These are phyloP conservation scores for Neostethus bicornis DNA, from an alignment of 2,797 vertebrate genomes.

Conservation along the genomic window DNA sequence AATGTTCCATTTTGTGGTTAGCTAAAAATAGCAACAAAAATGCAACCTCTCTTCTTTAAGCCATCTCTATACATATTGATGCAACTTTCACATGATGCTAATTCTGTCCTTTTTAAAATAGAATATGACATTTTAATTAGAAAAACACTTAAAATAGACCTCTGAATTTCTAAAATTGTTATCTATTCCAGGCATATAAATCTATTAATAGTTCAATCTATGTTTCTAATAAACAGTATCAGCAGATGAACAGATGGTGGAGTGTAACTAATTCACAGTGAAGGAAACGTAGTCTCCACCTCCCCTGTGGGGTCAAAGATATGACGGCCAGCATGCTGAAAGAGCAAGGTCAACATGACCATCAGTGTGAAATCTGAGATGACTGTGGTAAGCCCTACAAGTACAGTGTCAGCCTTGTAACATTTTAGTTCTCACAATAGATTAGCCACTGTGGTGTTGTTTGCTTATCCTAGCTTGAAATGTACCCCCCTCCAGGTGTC, in stretches of 20 bases:
- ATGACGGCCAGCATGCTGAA: constrained; percentile 54
- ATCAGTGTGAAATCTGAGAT: no score
- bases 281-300: constrained; percentile 59
- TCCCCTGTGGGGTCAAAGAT: constrained; percentile 51
- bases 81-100: no score
- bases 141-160: no score
- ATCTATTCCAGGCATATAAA: no score
- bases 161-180: neutral
- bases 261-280: constrained; percentile 59
- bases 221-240: constrained; percentile 24
- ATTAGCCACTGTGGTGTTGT: constrained; percentile 49
- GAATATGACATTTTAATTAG: no score
- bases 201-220: constrained; percentile 16
- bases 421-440: constrained; percentile 26
- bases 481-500: constrained; percentile 23
- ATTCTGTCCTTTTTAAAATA: neutral
- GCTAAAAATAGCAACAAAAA: neutral
- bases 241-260: constrained; percentile 57
- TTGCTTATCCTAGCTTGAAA: constrained; percentile 37
- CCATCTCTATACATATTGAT: no score
- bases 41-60: neutral
- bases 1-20: neutral
- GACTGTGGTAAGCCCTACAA: constrained; percentile 32
- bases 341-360: constrained; percentile 66
- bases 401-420: constrained; percentile 7